A percentile compares a stretch with the other conserved stretches of the same genome.
phyloP scores from a whole-genome alignment of 2,888 invertebrate species.

The Junonia oenone region DNA sequence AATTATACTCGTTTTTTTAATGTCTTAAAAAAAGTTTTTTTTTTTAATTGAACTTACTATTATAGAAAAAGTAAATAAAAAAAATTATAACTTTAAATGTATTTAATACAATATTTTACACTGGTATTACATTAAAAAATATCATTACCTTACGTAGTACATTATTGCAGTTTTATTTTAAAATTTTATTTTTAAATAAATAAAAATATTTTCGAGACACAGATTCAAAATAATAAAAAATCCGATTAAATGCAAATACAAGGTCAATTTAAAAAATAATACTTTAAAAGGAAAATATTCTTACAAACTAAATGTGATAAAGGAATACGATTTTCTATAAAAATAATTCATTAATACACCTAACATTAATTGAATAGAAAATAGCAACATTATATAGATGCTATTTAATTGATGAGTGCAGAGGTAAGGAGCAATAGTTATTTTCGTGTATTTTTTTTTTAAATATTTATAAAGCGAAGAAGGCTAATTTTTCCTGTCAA shows the following conservation, averaged over 20 bases:
- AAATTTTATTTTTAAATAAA: neutral
- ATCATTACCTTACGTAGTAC: neutral
- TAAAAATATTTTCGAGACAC: neutral
- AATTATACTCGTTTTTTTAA: too few relatives aligned
- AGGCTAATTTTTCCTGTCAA: too few relatives aligned
- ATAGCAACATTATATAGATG: neutral
- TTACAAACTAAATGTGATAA: conserved; percentile 3
- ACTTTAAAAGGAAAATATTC: conserved; percentile 3
- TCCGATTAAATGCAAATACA: conserved; percentile 3
- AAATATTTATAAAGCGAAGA: too few relatives aligned
- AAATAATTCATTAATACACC: neutral
- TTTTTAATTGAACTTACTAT: too few relatives aligned
- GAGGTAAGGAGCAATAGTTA: too few relatives aligned
- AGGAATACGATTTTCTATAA: neutral
- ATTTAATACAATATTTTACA: neutral
- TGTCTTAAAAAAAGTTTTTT: neutral
- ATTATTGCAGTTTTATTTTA: neutral
- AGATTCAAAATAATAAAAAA: neutral
- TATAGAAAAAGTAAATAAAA: too few relatives aligned
- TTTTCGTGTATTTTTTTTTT: too few relatives aligned
- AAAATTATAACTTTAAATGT: neutral
- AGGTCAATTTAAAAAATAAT: conserved; percentile 3
- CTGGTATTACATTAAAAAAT: neutral
- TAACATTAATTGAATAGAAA: neutral
- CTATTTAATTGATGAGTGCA: too few relatives aligned